A percentile compares a stretch with the other conserved stretches of the same genome.
phyloP scores from a whole-genome alignment of 2,797 vertebrate species.

The Peromyscus attwateri region DNA sequence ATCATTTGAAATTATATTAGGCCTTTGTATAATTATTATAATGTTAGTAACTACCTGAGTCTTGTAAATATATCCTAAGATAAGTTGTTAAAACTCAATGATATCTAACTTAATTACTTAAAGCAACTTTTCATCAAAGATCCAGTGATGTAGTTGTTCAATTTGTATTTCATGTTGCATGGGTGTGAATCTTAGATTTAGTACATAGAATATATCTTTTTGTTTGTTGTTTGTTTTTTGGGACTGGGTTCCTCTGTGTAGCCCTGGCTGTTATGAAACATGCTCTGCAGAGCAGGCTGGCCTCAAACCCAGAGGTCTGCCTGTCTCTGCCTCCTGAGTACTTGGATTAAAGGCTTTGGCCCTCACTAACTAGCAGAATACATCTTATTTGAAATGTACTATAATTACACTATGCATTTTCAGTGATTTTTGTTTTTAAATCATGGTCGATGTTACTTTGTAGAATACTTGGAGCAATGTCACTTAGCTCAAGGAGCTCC shows the following conservation, averaged over 20 bases:
- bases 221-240: too few species aligned
- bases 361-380: not conserved
- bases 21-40: slow-evolving; percentile 17
- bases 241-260: not conserved
- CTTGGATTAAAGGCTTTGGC: not conserved
- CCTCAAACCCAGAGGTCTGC: not conserved
- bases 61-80: not conserved
- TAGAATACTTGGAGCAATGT: slow-evolving; percentile 66
- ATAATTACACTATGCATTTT: slow-evolving; percentile 1
- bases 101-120: slow-evolving; percentile 25
- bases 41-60: not conserved
- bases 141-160: not conserved
- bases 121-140: slow-evolving; percentile 46
- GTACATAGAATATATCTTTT: not conserved
- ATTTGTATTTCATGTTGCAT: not conserved
- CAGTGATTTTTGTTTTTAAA: not conserved
- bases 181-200: not conserved
- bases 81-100: not conserved
- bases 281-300: not conserved
- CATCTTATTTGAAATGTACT: slow-evolving; percentile 43
- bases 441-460: not conserved
- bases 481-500: slow-evolving; percentile 82
- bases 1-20: not conserved
- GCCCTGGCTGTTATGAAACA: not conserved
- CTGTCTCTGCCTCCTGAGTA: not conserved